A percentile compares a stretch with the other conserved stretches of the same genome.
Conservation (phyloP, 37 sponge, comb jelly and placozoan species). For the Agelas oroides region DNA sequence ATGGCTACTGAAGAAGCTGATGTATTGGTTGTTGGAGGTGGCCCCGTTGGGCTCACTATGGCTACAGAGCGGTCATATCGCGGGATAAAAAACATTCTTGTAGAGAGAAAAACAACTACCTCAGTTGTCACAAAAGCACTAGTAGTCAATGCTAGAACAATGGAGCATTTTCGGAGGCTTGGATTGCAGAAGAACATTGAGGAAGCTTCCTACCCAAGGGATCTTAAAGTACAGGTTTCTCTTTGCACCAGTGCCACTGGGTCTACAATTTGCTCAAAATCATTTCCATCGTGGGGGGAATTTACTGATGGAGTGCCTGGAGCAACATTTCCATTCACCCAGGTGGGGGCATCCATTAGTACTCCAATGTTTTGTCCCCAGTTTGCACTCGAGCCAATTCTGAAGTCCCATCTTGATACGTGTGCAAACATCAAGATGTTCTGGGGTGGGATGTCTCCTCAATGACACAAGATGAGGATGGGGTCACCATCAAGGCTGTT, state of each 20-base stretch:
- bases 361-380: constrained; percentile 68
- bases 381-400: constrained; percentile 52
- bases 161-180: constrained; percentile 81
- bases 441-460: constrained; percentile 61
- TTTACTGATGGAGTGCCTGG: constrained; percentile 30
- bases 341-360: constrained; percentile 22
- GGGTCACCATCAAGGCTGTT: constrained; percentile 38
- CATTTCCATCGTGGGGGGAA: constrained; percentile 67
- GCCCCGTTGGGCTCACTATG: constrained; percentile 72
- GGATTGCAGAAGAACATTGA: constrained; percentile 61
- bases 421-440: constrained; percentile 13
- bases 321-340: constrained; percentile 20
- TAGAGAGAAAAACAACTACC: constrained; percentile 60
- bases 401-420: constrained; percentile 55
- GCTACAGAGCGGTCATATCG: constrained; percentile 67
- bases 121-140: constrained; percentile 61
- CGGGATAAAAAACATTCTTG: constrained; percentile 64
- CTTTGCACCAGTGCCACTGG: constrained; percentile 1
- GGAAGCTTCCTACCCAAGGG: constrained; percentile 53
- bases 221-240: constrained; percentile 22
- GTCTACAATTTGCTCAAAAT: neutral
- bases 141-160: constrained; percentile 48
- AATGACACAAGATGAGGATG: constrained; percentile 60
- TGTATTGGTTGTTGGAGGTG: constrained; percentile 70
- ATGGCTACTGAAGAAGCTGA: constrained; percentile 34